Evolutionary conservation across 2,113 vertebrate genomes (phyloP), one percentile per base, ranked within the genome.

Genomic region (Cercocebus atys): DNA sequence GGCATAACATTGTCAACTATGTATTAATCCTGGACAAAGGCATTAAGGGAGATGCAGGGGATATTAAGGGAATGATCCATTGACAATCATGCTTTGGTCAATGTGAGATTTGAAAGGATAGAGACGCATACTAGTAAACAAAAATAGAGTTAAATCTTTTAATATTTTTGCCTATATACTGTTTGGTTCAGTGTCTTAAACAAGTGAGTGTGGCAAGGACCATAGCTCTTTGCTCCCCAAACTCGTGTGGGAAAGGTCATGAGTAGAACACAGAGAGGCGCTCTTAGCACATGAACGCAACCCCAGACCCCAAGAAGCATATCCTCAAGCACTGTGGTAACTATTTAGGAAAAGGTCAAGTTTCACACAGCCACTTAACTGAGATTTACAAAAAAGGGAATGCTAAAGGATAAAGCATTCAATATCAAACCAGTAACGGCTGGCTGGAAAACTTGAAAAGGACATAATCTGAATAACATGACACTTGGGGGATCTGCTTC

Each of bases 341-440:
- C 52, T 52, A 64, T 72, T 73, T 55, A 92, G 82, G 72, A 66
- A 88, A 91, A 94, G 86, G 55, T 79, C 81, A 95, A 86, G 43
- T 22, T 90, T 87, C 88, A 38, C 20, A 70, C 23, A 89, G 88
- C 38, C 8, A 32, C n/a, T 76, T 55, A 32, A 64, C 30, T 79
- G 88, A 93, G 92, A 85, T 47, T 70, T 59, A 68, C 23, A 10
- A 22, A 84, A 52, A 12, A 35, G 3, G 32, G 27, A 20, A 85
- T 43, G 43, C 0, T 17, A 32, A 86, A 95, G 61, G 81, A 66
- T 47, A 84, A 83, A 38, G n/a, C 50, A 66, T 82, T 93, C 83
- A 73, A 38, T 59, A 80, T 82, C 81, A 85, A 72, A 83, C 38
- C 23, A 27, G 79, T 14, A 87, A 96, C 11, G 85, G 66, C 70